These are phyloP conservation scores for Sepiola atlantica DNA, from an alignment of 2,888 invertebrate genomes.

Conservation along the genomic window DNA sequence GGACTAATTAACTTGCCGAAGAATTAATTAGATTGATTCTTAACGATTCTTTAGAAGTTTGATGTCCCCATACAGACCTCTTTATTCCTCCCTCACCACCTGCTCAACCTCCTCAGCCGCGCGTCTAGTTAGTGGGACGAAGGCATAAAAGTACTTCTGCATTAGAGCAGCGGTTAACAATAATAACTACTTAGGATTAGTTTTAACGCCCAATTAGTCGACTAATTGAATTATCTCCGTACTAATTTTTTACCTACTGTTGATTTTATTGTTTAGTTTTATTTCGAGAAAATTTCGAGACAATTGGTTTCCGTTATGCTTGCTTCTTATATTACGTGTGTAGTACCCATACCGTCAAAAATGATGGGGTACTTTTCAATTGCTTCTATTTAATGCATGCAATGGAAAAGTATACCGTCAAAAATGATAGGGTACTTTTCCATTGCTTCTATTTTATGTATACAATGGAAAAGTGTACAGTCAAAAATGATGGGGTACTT, in stretches of 20 bases:
- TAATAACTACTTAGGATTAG: background rate
- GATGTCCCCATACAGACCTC: background rate
- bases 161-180: background rate
- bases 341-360: too few species aligned
- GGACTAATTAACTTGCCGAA: slow-evolving; percentile 14
- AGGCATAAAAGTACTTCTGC: background rate
- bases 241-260: background rate
- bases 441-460: too few species aligned
- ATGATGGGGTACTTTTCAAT: too few species aligned
- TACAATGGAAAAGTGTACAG: too few species aligned
- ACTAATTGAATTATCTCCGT: background rate
- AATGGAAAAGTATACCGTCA: too few species aligned
- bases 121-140: background rate
- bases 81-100: background rate
- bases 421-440: too few species aligned
- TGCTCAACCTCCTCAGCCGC: background rate
- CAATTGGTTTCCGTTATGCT: background rate
- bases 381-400: too few species aligned
- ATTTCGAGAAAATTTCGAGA: background rate
- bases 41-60: background rate
- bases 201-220: background rate
- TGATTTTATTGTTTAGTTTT: background rate
- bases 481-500: too few species aligned
- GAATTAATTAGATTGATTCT: slow-evolving; percentile 32
- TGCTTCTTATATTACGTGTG: background rate